Evolutionary conservation across 2,888 invertebrate genomes (phyloP).

Genomic region (Dimorphilus gyrociliatus): DNA sequence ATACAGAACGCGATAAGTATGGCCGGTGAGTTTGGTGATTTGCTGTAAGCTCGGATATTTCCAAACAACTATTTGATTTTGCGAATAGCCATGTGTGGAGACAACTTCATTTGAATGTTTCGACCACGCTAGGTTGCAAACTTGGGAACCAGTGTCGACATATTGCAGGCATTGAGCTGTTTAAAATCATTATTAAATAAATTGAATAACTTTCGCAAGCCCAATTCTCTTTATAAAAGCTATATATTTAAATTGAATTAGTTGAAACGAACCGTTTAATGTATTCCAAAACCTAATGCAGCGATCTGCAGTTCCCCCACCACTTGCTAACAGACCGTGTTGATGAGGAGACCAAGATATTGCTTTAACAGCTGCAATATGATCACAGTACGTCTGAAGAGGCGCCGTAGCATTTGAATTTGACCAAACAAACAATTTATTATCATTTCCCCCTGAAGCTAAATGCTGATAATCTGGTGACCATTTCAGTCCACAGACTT

Average conservation of each 20-base stretch:
- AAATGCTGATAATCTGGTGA: slow-evolving; percentile 91
- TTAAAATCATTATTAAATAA: no score
- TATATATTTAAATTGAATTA: no score
- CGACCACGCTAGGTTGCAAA: slow-evolving; percentile 81
- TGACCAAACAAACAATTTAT: slow-evolving; percentile 73
- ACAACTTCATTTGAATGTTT: slow-evolving; percentile 77
- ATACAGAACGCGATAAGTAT: slow-evolving; percentile 14
- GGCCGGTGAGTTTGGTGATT: slow-evolving; percentile 41
- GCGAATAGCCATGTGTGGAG: slow-evolving; percentile 86
- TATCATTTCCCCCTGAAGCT: slow-evolving; percentile 96
- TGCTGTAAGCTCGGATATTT: slow-evolving; percentile 83
- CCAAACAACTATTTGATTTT: slow-evolving; percentile 90
- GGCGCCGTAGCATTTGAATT: slow-evolving; percentile 14
- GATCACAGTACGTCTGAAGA: slow-evolving; percentile 44
- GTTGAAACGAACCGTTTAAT: no score
- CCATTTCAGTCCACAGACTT: slow-evolving; percentile 91
- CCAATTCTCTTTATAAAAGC: no score
- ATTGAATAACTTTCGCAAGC: no score
- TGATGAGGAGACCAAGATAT: slow-evolving; percentile 97
- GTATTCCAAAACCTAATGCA: slow-evolving; percentile 47
- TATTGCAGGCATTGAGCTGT: slow-evolving; percentile 65
- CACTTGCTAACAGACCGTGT: slow-evolving; percentile 69
- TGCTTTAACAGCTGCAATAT: slow-evolving; percentile 43
- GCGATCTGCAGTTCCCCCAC: slow-evolving; percentile 88
- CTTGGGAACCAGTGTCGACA: slow-evolving; percentile 81